Base-by-base conservation (phyloP, 2,113 vertebrate species). In the Strix aluco region DNA sequence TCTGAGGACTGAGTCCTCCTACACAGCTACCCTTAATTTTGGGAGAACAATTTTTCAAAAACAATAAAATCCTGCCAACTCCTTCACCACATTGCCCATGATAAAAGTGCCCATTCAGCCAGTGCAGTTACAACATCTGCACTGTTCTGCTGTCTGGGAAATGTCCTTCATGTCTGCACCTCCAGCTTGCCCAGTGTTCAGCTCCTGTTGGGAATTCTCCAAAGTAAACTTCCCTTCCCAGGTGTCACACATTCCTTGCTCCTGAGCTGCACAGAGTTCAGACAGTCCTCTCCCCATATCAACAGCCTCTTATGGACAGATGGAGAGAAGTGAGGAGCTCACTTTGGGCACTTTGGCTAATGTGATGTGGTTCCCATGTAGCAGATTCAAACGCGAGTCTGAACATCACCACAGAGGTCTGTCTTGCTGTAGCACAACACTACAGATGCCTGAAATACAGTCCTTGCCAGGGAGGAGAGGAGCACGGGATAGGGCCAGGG, bases 121-220 rank as follows among this genome's bases (percentile, higher is more conserved):
- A 12, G 29, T 3, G 32, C 4, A 70, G 62, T 47, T 71, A 61
- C 29, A 93, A 6, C 54, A 75, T 58, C 88, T 81, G 82, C 44
- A 15, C 62, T 57, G 40, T 62, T 90, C 88, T 88, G 66, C 67
- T 61, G 30, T 72, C 75, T 93, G 80, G 83, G 88, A 94, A 88
- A 90, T 30, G 71, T 93, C 79, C 71, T 90, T 85, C 54, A 54
- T 6, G 5, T 23, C 81, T 78, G 57, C 46, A 73, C 49, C 72
- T 82, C 71, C 82, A 72, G 42, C 6, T 3, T 92, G 74, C 61
- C 61, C 73, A 12, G 47, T 18, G 32, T 15, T 81, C 74, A 66
- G 85, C 55, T 95, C 69, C 72, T 82, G 44, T 3, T 95, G 85
- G 62, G 78, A 79, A 36, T 61, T 72, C 74, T 90, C 88, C 85